Base-by-base conservation (phyloP, 2,797 vertebrate genomes). In the Remorina albescens region DNA sequence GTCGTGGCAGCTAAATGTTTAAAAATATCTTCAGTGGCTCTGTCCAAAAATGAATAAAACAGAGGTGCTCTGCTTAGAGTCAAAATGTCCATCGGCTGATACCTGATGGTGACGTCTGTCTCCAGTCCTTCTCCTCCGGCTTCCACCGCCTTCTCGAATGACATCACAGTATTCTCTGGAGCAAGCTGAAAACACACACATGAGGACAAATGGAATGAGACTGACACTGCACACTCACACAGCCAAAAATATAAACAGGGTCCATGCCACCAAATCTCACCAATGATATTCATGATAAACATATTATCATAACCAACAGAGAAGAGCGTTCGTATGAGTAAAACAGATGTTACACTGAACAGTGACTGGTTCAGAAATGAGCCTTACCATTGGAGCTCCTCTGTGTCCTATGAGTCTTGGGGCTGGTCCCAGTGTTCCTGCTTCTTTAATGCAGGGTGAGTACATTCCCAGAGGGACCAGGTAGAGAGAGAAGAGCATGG, bases 91-190 rank as follows among this genome's bases (percentile, higher is more conserved):
- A 30, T 30, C 30, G 6, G 30, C 15, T 19, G 13, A 42, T 90
- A 98, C 97, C 97, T 99, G 80, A 99, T 91, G 6, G 93, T 83
- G 53, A 98, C 86, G 2, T 99, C 97, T 0, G 96, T 95, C 92
- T 98, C 96, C 58, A 98, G 90, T 8, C 96, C 97, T 46, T 83
- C 86, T 34, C 92, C 96, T 57, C 93, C 94, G 0, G 92, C 78
- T 63, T 97, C 96, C 78, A 97, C 89, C 0, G 96, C 95, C 85
- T 96, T 98, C 91, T 95, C 94, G 93, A 98, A 98, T 0, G 97
- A 94, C 95, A 99, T 96, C 77, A 95, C 84, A 0, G 97, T 98
- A 62, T 99, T 98, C 76, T 98, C 97, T 71, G 97, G 97, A 0
- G 95, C 96, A 11, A 96, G 47, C 97, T 99, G 39, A 21, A 76